A percentile compares a stretch with the other conserved stretches of the same genome.
Evolutionary conservation across 2,113 vertebrate genomes (phyloP).

Genomic region (Gavia stellata): DNA sequence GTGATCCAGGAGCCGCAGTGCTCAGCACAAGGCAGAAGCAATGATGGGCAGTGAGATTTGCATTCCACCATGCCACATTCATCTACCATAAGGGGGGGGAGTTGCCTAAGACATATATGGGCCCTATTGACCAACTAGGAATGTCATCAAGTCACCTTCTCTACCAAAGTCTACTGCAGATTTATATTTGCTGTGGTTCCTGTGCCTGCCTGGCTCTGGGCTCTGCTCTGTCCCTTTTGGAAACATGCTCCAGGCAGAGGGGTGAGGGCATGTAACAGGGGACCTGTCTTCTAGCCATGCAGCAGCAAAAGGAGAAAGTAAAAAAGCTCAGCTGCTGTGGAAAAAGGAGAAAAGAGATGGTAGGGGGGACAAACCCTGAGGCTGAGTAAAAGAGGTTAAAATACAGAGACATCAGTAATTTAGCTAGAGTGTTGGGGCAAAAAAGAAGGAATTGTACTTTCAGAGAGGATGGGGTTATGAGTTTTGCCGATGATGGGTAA

Average conservation of each 20-base stretch:
- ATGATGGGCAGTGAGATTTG: accelerated
- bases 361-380: neutral
- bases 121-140: neutral
- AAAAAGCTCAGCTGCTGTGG: neutral
- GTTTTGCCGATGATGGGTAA: neutral
- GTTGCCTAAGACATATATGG: neutral
- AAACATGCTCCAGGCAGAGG: neutral
- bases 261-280: neutral
- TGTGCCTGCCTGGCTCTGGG: neutral
- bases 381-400: neutral
- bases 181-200: neutral
- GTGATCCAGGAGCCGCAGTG: neutral
- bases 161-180: neutral
- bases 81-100: accelerated
- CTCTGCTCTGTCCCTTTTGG: neutral
- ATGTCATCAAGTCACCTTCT: neutral
- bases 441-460: neutral
- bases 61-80: neutral
- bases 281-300: neutral
- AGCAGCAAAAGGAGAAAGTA: neutral
- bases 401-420: neutral
- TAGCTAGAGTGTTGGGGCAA: neutral
- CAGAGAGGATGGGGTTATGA: neutral
- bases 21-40: neutral
- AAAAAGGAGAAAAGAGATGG: neutral